Percentiles rank a stretch among this genome's conserved stretches.
These are phyloP conservation scores for Adrianichthys oophorus DNA, from an alignment of 2,797 vertebrate species.

Conservation along the genomic window DNA sequence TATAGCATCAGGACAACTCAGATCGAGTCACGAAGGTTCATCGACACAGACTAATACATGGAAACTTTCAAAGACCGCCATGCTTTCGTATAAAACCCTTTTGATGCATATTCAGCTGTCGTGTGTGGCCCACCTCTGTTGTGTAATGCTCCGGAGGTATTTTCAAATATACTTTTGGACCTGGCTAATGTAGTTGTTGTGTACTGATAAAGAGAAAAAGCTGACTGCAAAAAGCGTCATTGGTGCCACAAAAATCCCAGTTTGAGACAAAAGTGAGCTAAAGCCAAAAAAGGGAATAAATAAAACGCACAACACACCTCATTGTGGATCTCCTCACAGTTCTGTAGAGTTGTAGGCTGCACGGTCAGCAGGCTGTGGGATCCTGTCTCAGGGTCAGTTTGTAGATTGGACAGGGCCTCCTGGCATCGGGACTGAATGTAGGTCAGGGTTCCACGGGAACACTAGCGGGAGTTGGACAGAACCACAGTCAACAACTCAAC, in stretches of 20 bases:
- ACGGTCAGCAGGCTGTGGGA: conserved; percentile 80
- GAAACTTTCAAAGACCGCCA: conserved; percentile 25
- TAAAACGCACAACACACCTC: conserved; percentile 83
- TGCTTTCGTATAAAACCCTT: conserved; percentile 17
- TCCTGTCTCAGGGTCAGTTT: conserved; percentile 69
- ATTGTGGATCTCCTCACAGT: conserved; percentile 93
- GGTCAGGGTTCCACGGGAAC: conserved; percentile 87
- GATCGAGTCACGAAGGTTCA: conserved; percentile 26
- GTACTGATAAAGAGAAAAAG: not conserved
- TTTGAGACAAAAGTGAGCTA: not conserved
- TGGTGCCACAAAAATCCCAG: conserved; percentile 8
- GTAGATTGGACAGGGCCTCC: conserved; percentile 86
- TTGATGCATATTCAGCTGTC: conserved; percentile 3
- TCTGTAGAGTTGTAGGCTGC: conserved; percentile 80
- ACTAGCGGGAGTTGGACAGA: conserved; percentile 71
- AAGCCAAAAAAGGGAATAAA: not conserved
- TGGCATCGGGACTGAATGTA: conserved; percentile 88
- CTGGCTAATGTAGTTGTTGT: not conserved
- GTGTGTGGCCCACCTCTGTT: conserved; percentile 1
- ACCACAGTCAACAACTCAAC: conserved; percentile 5
- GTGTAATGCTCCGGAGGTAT: conserved; percentile 7
- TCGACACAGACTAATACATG: conserved; percentile 19
- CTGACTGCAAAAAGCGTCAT: not conserved
- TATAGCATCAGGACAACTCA: conserved; percentile 29
- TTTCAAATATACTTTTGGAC: conserved; percentile 10